A percentile compares a stretch with the other conserved stretches of the same genome.
Evolutionary conservation across 2,113 vertebrate species (phyloP).

Genomic region (Eclectus roratus): DNA sequence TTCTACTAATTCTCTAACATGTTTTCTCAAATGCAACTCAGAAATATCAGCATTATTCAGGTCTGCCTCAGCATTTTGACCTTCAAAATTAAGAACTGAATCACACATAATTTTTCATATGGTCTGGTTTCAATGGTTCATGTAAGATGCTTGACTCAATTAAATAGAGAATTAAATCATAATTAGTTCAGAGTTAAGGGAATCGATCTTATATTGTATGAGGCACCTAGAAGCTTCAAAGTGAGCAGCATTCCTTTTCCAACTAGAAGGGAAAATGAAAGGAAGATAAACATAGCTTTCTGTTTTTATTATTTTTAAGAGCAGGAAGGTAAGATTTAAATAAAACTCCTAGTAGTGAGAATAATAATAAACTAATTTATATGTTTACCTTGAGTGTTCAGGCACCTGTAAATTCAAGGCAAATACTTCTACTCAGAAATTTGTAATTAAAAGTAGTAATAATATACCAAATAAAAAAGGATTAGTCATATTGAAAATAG

Average conservation of each 20-base stretch:
- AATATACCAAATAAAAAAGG: neutral
- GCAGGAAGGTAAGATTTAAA: neutral
- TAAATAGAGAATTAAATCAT: slow-evolving; percentile 64
- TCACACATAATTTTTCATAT: neutral
- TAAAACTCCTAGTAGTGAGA: neutral
- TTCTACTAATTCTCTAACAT: neutral
- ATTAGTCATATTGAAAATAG: neutral
- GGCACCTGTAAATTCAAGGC: neutral
- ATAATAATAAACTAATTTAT: neutral
- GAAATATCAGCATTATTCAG: slow-evolving; percentile 9
- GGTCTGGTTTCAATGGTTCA: slow-evolving; percentile 16
- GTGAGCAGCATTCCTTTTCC: neutral
- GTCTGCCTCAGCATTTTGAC: slow-evolving; percentile 58
- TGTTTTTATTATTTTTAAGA: neutral
- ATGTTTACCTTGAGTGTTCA: neutral
- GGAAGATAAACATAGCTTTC: neutral
- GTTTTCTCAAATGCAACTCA: neutral
- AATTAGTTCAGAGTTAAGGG: slow-evolving; percentile 42
- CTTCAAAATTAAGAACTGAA: slow-evolving; percentile 47
- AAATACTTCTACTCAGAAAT: neutral
- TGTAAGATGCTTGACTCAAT: slow-evolving; percentile 49
- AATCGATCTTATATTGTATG: slow-evolving; percentile 14
- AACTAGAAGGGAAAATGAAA: neutral
- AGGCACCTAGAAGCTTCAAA: neutral
- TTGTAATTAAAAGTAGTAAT: neutral